Percentiles rank a stretch among this genome's conserved stretches.
These are phyloP conservation scores for Schlechtendalia chinensis DNA, from an alignment of 1,140 invertebrate genomes.

Conservation along the genomic window DNA sequence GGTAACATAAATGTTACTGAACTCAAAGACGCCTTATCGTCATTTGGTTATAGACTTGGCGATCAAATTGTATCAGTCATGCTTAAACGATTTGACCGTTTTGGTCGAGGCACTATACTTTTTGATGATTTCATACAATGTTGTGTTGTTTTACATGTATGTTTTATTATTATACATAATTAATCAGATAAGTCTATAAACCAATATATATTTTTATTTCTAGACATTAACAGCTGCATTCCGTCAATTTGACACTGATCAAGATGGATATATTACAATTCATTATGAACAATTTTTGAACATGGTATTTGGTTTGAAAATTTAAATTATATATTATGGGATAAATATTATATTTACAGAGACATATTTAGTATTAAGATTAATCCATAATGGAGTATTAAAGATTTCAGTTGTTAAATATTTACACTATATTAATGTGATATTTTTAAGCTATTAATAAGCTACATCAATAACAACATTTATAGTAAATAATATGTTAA, in stretches of 20 bases:
- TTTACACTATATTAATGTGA: neutral
- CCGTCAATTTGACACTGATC: constrained; percentile 84
- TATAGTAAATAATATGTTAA: too few species aligned
- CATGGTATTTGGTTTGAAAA: constrained; percentile 84
- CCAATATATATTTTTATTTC: constrained; percentile 56
- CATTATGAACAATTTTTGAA: constrained; percentile 96
- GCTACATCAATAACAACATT: neutral
- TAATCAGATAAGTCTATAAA: neutral
- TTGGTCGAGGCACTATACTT: constrained; percentile 83
- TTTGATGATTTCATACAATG: constrained; percentile 99
- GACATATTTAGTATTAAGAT: neutral
- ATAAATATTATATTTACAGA: neutral
- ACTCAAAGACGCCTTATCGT: constrained; percentile 82
- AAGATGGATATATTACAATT: constrained; percentile 93
- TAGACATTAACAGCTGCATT: constrained; percentile 90
- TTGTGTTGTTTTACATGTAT: constrained; percentile 89
- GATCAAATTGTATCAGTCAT: constrained; percentile 79
- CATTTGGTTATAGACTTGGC: constrained; percentile 91
- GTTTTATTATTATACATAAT: constrained; percentile 56
- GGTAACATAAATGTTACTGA: constrained; percentile 86
- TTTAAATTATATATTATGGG: constrained; percentile 57
- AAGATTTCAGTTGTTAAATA: neutral
- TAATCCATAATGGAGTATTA: neutral
- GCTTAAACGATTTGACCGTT: constrained; percentile 90
- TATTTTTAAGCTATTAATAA: constrained; percentile 4